Base-by-base conservation (phyloP, 2,797 vertebrate genomes). In the Acrocephalus scirpaceus region DNA sequence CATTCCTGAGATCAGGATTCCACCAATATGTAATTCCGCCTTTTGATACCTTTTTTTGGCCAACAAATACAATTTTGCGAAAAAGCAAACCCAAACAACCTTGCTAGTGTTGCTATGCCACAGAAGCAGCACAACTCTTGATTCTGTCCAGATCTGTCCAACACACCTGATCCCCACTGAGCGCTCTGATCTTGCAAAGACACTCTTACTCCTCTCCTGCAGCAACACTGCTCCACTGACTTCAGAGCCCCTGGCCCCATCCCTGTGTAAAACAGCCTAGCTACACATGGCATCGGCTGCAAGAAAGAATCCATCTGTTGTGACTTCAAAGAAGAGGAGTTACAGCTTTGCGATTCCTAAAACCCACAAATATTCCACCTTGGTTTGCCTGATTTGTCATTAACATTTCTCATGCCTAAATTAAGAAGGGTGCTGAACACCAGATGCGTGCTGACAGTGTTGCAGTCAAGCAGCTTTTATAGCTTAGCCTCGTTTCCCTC, bases 371-470 rank as follows among this genome's bases (percentile, higher is more conserved):
- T 71, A 92, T 79, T 95, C 85, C 73, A 78, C 86, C 73, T 93
- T 61, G 90, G 79, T 92, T 84, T 86, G 66, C 71, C 80, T 84
- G 92, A 96, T 93, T 92, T 94, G 91, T 96, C 91, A 95, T 95
- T 88, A 95, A 67, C 76, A 79, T 91, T 96, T 95, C 66, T 81
- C 67, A 84, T 64, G 79, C 62, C 90, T 93, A 93, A 95, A 94
- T 92, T 93, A 93, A 94, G 95, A 81, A 86, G 86, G 92, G 91
- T 4, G 5, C 88, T 36, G 36, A 96, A 79, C 89, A 90, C 89
- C 88, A 90, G 86, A 72, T 85, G 90, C 2, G 1, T 71, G 82
- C 86, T 78, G 85, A 93, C 92, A 70, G 82, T 25, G 70, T 36
- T 84, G 83, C 80, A 92, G 90, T 73, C 0, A 0, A 90, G 71